These are phyloP conservation scores for Eubucco bourcierii DNA, from an alignment of 2,113 vertebrate species.

Conservation along the genomic window DNA sequence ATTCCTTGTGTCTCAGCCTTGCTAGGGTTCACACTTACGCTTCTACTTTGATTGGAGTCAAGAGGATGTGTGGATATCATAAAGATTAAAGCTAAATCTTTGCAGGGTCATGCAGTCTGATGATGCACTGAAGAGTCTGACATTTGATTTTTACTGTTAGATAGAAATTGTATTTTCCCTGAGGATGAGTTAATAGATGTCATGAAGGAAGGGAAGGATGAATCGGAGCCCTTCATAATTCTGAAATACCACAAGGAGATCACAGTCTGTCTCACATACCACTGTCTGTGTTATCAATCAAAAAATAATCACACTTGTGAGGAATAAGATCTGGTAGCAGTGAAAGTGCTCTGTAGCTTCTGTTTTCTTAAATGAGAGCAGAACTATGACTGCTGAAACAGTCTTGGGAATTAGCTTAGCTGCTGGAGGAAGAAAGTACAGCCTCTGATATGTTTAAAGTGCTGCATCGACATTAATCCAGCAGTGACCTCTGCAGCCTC, in stretches of 20 bases:
- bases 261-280: background rate
- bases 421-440: background rate
- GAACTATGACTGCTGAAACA: background rate
- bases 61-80: background rate
- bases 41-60: background rate
- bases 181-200: background rate
- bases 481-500: background rate
- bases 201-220: background rate
- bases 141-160: background rate
- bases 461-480: background rate
- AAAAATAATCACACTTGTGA: background rate
- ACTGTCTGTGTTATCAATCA: background rate
- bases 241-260: background rate
- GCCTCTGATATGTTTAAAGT: background rate
- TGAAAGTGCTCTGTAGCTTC: background rate
- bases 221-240: background rate
- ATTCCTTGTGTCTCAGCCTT: background rate
- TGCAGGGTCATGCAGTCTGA: background rate
- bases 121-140: background rate
- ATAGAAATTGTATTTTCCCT: background rate
- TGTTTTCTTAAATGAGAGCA: background rate
- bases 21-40: background rate
- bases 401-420: background rate
- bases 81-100: background rate
- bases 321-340: background rate